A percentile compares a stretch with the other conserved stretches of the same genome.
phyloP scores from a whole-genome alignment of 2,888 invertebrate genomes.

The Nephrotoma guestfalica region DNA sequence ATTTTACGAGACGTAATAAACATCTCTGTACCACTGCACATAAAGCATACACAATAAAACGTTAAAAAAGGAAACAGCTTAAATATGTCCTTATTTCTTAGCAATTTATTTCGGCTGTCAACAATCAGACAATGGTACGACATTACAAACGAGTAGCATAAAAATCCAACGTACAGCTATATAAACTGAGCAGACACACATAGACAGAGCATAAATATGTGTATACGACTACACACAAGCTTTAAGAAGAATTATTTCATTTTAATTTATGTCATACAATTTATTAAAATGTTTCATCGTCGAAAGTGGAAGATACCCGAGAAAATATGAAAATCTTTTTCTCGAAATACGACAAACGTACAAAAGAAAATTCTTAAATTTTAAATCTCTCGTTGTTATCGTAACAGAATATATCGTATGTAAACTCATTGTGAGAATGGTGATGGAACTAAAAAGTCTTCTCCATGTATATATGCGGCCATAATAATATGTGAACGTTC shows the following conservation, averaged over 20 bases:
- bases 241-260: background rate
- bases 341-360: too few relatives aligned
- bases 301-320: background rate
- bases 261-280: background rate
- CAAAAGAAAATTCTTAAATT: background rate
- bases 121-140: background rate
- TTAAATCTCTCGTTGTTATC: background rate
- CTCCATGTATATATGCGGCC: background rate
- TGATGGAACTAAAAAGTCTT: background rate
- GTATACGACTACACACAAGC: background rate
- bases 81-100: background rate
- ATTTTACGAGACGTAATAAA: background rate
- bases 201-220: background rate
- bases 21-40: background rate
- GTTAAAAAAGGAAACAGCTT: background rate
- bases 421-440: background rate
- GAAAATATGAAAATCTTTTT: background rate
- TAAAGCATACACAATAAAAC: background rate
- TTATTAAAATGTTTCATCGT: background rate
- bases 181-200: background rate
- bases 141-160: background rate
- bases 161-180: background rate
- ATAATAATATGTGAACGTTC: background rate
- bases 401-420: background rate
- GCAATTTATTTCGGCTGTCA: background rate